A percentile compares a stretch with the other conserved stretches of the same genome.
Evolutionary conservation across 2,888 invertebrate genomes (phyloP).

Genomic region (Orchesella flavescens): DNA sequence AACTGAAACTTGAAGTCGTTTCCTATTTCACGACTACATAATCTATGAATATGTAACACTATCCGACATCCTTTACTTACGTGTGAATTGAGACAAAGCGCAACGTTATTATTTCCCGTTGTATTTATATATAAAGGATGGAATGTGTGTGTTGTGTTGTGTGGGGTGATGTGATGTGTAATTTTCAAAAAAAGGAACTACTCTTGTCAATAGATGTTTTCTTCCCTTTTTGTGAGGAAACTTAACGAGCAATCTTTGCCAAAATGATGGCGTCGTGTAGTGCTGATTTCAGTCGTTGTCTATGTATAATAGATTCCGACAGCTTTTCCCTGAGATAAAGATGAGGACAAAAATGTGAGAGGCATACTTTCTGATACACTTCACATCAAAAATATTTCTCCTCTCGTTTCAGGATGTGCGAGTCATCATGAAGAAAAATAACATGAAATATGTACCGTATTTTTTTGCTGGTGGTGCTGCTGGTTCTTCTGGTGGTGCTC

Average conservation of each 20-base stretch:
- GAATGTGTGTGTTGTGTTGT: background rate
- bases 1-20: too few species aligned
- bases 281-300: background rate
- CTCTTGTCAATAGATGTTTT: slow-evolving; percentile 23
- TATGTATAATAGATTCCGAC: slow-evolving; percentile 34
- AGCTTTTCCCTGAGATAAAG: slow-evolving; percentile 36
- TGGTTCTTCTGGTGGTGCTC: too few species aligned
- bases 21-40: too few species aligned
- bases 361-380: slow-evolving; percentile 11
- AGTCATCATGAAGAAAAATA: background rate
- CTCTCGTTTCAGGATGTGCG: slow-evolving; percentile 10
- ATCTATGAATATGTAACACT: too few species aligned
- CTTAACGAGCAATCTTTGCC: slow-evolving; percentile 25
- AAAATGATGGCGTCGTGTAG: slow-evolving; percentile 8
- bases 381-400: slow-evolving; percentile 12
- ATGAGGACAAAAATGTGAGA: slow-evolving; percentile 33
- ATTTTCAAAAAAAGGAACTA: slow-evolving; percentile 33
- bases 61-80: too few species aligned
- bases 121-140: too few species aligned
- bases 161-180: slow-evolving; percentile 10
- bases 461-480: background rate
- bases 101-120: too few species aligned
- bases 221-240: slow-evolving; percentile 18
- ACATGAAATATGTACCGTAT: slow-evolving; percentile 26
- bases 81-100: too few species aligned